phyloP scores from a whole-genome alignment of 2,888 invertebrate species.

The Nemurella pictetii region DNA sequence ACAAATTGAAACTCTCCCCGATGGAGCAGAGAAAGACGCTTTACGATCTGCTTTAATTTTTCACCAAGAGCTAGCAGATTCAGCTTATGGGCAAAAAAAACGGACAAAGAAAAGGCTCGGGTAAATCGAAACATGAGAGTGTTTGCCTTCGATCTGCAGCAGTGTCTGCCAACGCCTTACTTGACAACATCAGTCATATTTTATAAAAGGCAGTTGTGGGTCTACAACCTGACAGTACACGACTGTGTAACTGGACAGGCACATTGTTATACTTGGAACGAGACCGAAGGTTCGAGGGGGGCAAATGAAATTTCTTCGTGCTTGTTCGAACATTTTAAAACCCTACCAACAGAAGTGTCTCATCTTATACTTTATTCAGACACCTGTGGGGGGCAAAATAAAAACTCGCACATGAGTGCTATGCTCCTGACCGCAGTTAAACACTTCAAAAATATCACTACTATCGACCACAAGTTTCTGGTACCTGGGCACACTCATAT shows the following conservation, averaged over 20 bases:
- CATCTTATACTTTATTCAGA: constrained; percentile 26
- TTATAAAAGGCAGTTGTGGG: constrained; percentile 27
- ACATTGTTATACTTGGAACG: constrained; percentile 13
- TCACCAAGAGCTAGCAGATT: constrained; percentile 26
- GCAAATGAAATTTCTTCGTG: constrained; percentile 27
- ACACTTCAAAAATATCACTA: not conserved
- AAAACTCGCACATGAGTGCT: constrained; percentile 16
- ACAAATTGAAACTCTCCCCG: not conserved
- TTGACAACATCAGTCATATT: constrained; percentile 26
- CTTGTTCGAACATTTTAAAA: not conserved
- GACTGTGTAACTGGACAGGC: constrained; percentile 20
- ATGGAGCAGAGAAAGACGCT: constrained; percentile 19
- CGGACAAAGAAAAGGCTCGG: constrained; percentile 11
- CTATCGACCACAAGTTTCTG: constrained; percentile 32
- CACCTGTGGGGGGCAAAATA: constrained; percentile 16
- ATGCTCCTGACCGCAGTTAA: constrained; percentile 25
- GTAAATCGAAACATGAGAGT: constrained; percentile 7
- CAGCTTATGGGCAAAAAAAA: constrained; percentile 14
- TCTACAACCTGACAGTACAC: constrained; percentile 30
- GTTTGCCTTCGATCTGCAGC: constrained; percentile 22
- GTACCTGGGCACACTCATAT: constrained; percentile 32
- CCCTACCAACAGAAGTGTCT: constrained; percentile 13
- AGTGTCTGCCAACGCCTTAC: constrained; percentile 31
- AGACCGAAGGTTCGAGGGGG: constrained; percentile 10
- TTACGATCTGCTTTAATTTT: not conserved